Evolutionary conservation across 2,797 vertebrate genomes (phyloP).

Genomic region (Gila robusta): DNA sequence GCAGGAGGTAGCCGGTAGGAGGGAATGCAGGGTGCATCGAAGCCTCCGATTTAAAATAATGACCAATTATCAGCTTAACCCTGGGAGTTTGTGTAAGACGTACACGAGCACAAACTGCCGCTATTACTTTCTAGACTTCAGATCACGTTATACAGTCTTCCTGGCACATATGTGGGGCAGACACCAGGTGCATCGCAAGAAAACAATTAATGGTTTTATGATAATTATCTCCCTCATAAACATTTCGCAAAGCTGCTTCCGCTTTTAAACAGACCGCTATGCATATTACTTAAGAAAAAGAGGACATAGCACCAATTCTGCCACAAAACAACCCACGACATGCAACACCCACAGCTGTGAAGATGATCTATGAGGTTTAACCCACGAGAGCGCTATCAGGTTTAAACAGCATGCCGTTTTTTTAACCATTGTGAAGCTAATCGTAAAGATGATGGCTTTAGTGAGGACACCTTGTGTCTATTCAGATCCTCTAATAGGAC

Average conservation of each 20-base stretch:
- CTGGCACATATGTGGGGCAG: background rate
- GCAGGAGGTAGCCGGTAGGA: conserved; percentile 26
- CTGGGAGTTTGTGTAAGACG: conserved; percentile 49
- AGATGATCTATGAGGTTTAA: conserved; percentile 2
- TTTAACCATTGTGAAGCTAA: conserved; percentile 36
- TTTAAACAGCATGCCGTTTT: conserved; percentile 2
- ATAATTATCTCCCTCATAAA: background rate
- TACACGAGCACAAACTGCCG: conserved; percentile 24
- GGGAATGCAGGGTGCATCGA: conserved; percentile 46
- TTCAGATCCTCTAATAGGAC: conserved; percentile 65
- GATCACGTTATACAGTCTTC: background rate
- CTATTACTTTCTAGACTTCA: conserved; percentile 4
- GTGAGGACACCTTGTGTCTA: conserved; percentile 38
- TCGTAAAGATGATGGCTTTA: conserved; percentile 40
- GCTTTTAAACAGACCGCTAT: conserved; percentile 16
- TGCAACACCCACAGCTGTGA: conserved; percentile 40
- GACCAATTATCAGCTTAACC: conserved; percentile 61
- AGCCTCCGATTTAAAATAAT: conserved; percentile 72
- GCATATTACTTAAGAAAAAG: conserved; percentile 27
- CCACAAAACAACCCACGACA: background rate
- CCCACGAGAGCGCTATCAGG: background rate
- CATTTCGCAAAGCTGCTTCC: conserved; percentile 12
- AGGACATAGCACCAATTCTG: conserved; percentile 32
- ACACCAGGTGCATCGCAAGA: background rate
- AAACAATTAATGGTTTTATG: conserved; percentile 17